phyloP scores from a whole-genome alignment of 2,888 invertebrate genomes.

The Pammene aurita region DNA sequence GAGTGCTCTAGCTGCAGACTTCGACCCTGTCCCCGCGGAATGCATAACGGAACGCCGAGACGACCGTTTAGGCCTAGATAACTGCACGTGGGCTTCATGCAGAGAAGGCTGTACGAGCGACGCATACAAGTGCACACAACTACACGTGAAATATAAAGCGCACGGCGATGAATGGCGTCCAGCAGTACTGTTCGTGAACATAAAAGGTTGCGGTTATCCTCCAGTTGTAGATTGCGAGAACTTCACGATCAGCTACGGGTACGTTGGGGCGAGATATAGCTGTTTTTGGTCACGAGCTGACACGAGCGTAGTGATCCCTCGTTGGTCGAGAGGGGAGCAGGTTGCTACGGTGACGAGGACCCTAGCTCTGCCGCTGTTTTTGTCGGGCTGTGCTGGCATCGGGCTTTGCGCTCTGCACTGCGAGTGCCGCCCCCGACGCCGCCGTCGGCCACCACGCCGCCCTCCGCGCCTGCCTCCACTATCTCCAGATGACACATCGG shows the following conservation, averaged over 20 bases:
- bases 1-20: constrained; percentile 88
- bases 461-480: constrained; percentile 85
- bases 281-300: constrained; percentile 90
- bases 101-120: constrained; percentile 92
- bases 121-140: constrained; percentile 87
- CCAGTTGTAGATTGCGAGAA: constrained; percentile 89
- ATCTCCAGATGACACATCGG: constrained; percentile 80
- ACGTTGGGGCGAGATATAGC: constrained; percentile 86
- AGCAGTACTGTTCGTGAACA: constrained; percentile 88
- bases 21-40: constrained; percentile 88
- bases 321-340: constrained; percentile 92
- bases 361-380: constrained; percentile 91
- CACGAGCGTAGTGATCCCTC: constrained; percentile 91
- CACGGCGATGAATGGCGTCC: constrained; percentile 79
- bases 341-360: constrained; percentile 92
- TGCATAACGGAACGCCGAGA: constrained; percentile 88
- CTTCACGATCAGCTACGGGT: constrained; percentile 88
- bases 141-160: constrained; percentile 85
- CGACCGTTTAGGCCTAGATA: constrained; percentile 88
- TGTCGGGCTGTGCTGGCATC: constrained; percentile 92
- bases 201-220: constrained; percentile 93
- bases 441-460: constrained; percentile 85
- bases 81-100: constrained; percentile 92
- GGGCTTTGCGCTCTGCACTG: constrained; percentile 94
- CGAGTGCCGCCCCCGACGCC: constrained; percentile 89